phyloP scores from a whole-genome alignment of 2,888 invertebrate genomes.

The Anthophora plumipes region DNA sequence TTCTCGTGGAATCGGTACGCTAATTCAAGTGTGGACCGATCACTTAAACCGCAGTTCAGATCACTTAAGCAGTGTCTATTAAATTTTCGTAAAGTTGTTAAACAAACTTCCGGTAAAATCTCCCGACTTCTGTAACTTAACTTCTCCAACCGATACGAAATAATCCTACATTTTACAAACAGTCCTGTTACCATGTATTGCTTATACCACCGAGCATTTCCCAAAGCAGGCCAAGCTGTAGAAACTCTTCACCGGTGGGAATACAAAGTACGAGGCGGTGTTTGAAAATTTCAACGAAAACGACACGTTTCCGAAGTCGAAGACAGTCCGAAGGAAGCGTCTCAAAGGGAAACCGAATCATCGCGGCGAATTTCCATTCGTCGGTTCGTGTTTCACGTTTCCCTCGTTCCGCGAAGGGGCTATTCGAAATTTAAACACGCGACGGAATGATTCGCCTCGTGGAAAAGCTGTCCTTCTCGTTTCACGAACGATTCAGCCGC shows the following conservation, averaged over 20 bases:
- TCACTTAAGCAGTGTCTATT: not conserved
- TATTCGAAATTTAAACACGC: conserved; percentile 10
- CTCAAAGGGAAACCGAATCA: not conserved
- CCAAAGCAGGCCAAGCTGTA: not conserved
- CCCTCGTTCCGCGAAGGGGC: no score
- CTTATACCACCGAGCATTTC: no score
- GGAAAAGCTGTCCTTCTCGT: not conserved
- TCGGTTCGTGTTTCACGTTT: not conserved
- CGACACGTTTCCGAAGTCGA: not conserved
- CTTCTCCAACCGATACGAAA: not conserved
- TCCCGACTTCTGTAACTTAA: not conserved
- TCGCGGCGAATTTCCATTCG: not conserved
- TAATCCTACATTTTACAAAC: not conserved
- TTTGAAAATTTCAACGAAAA: conserved; percentile 9
- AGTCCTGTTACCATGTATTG: no score
- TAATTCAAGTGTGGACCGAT: not conserved
- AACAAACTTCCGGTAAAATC: not conserved
- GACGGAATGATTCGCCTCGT: conserved; percentile 8
- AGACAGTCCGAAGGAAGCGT: not conserved
- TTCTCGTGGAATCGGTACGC: not conserved
- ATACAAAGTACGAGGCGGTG: not conserved
- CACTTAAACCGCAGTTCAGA: not conserved
- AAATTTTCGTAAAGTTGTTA: no score
- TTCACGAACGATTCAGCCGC: conserved; percentile 16
- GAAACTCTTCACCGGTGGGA: conserved; percentile 2